phyloP scores from a whole-genome alignment of 1,140 invertebrate species.

The Macrosteles quadrilineatus region DNA sequence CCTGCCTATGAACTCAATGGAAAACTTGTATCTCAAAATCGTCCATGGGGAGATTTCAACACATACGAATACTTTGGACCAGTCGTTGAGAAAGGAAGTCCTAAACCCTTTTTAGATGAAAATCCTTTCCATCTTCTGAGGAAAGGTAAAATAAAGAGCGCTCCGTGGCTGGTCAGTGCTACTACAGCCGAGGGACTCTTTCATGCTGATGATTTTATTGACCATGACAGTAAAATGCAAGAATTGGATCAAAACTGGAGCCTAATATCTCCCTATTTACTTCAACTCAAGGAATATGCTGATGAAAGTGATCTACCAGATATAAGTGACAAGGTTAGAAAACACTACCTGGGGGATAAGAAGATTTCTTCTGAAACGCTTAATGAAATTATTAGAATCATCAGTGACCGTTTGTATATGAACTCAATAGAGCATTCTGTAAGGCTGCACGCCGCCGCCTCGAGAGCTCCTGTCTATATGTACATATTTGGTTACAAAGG shows the following conservation, averaged over 20 bases:
- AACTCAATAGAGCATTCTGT: conserved; percentile 36
- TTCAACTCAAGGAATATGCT: conserved; percentile 40
- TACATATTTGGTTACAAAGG: conserved; percentile 41
- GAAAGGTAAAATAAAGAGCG: not conserved
- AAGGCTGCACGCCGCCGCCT: conserved; percentile 32
- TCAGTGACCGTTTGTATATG: conserved; percentile 40
- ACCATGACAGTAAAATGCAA: conserved; percentile 24
- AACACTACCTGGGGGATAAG: conserved; percentile 36
- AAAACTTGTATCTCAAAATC: conserved; percentile 50
- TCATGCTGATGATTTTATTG: conserved; percentile 29
- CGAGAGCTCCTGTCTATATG: conserved; percentile 38
- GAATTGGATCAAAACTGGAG: conserved; percentile 39
- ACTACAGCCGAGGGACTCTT: conserved; percentile 46
- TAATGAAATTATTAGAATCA: conserved; percentile 34
- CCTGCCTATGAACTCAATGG: conserved; percentile 62
- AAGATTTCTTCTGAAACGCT: conserved; percentile 26
- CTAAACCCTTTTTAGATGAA: conserved; percentile 44
- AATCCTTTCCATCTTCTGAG: conserved; percentile 39
- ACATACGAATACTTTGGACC: conserved; percentile 12
- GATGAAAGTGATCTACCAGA: conserved; percentile 13
- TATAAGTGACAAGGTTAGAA: conserved; percentile 35
- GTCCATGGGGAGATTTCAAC: no score
- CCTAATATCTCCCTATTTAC: conserved; percentile 39
- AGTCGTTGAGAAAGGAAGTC: not conserved
- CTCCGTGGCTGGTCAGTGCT: conserved; percentile 47